phyloP scores from a whole-genome alignment of 2,113 vertebrate genomes.

The Lepidothrix coronata region DNA sequence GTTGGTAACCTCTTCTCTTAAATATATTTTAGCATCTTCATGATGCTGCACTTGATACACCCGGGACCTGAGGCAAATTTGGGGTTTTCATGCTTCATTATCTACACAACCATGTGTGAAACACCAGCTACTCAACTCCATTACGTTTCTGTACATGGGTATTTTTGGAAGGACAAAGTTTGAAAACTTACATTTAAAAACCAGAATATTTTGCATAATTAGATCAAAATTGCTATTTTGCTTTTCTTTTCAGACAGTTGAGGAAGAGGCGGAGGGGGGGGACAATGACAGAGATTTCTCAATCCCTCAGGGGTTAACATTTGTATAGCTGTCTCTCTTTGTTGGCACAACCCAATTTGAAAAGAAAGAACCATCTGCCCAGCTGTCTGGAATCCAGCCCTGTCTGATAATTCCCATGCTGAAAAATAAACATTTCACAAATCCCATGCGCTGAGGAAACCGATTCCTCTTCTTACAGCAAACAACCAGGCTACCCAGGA shows the following conservation, averaged over 20 bases:
- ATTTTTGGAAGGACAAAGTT: not conserved
- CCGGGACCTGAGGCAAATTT: not conserved
- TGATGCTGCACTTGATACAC: not conserved
- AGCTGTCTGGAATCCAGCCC: slow-evolving; percentile 57
- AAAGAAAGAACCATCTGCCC: slow-evolving; percentile 71
- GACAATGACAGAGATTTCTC: not conserved
- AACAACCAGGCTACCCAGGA: not conserved
- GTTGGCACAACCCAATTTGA: slow-evolving; percentile 58
- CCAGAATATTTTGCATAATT: not conserved
- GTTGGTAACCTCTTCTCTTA: not conserved
- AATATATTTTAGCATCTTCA: not conserved
- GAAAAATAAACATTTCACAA: slow-evolving; percentile 44
- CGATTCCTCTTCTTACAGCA: not conserved
- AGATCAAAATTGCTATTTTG: not conserved
- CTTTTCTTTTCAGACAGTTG: not conserved
- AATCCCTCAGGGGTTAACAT: slow-evolving; percentile 56
- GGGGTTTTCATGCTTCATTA: not conserved
- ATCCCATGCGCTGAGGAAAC: not conserved
- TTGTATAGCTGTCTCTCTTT: slow-evolving; percentile 58
- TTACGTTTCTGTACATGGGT: not conserved
- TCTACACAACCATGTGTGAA: not conserved
- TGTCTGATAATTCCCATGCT: slow-evolving; percentile 36
- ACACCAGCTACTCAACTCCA: not conserved
- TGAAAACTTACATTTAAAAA: not conserved
- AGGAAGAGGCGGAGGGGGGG: not conserved